Evolutionary conservation across 2,113 vertebrate genomes (phyloP).

Genomic region (Empidonax traillii): DNA sequence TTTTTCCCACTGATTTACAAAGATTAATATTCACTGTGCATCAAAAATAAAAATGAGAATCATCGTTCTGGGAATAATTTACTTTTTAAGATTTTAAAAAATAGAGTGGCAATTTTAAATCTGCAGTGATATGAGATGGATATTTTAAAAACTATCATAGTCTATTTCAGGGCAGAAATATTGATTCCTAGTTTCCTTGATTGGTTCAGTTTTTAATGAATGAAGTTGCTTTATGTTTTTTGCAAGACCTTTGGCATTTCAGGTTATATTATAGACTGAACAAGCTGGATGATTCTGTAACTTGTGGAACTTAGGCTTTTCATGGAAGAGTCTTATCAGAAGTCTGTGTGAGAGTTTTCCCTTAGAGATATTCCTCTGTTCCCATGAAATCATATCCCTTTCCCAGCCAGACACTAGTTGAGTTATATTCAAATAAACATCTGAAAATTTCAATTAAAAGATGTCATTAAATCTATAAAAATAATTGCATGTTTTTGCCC

Average conservation of each 20-base stretch:
- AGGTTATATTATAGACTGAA: not conserved
- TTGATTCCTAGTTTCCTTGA: not conserved
- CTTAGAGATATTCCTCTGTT: not conserved
- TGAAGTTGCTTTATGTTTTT: not conserved
- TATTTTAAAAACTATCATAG: not conserved
- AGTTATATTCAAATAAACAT: not conserved
- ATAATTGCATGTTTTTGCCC: not conserved
- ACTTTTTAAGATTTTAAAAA: not conserved
- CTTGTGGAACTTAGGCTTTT: not conserved
- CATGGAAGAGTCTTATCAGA: not conserved
- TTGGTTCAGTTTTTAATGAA: not conserved
- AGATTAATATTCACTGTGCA: not conserved
- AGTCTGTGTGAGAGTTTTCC: not conserved
- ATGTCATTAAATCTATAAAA: not conserved
- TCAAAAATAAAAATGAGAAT: not conserved
- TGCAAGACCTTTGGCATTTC: not conserved
- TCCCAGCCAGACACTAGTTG: not conserved
- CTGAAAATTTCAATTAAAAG: not conserved
- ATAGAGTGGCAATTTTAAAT: not conserved
- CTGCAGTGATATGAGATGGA: not conserved
- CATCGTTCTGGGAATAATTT: not conserved
- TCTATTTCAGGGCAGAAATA: not conserved
- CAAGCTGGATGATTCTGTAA: not conserved
- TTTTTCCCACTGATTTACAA: not conserved
- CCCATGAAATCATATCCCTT: not conserved